A percentile compares a stretch with the other conserved stretches of the same genome.
These are phyloP conservation scores for Manis javanica DNA, from an alignment of 2,797 vertebrate species.

Conservation along the genomic window DNA sequence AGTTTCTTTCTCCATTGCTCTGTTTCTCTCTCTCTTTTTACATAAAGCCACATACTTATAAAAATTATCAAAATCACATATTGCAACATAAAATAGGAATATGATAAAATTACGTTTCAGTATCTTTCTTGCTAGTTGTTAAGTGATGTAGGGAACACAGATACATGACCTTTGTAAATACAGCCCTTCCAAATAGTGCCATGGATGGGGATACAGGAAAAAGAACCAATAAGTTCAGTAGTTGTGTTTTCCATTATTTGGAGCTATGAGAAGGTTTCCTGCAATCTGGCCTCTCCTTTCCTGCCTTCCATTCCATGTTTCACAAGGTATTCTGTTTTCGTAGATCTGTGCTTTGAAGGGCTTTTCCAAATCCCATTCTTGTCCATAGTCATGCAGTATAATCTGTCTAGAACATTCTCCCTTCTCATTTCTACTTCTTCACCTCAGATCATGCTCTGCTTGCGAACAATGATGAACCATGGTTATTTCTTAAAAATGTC, in stretches of 20 bases:
- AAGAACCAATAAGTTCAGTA: neutral
- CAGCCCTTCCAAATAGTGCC: neutral
- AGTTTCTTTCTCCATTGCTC: neutral
- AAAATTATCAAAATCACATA: conserved; percentile 49
- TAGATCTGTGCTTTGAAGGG: neutral
- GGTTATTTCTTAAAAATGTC: neutral
- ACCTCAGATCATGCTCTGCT: neutral
- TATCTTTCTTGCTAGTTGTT: conserved; percentile 58
- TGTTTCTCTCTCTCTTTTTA: neutral
- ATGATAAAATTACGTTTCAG: neutral
- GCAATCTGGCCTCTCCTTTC: neutral
- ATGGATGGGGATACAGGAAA: neutral
- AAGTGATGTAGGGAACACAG: conserved; percentile 61
- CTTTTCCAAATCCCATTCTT: neutral
- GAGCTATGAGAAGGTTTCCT: neutral
- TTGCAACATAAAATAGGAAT: conserved; percentile 45
- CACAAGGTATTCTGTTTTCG: neutral
- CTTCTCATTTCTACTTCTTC: neutral
- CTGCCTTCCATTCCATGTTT: neutral
- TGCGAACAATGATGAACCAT: neutral
- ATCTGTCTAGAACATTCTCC: neutral
- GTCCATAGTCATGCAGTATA: neutral
- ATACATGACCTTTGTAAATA: neutral
- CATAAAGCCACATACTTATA: neutral
- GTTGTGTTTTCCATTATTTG: neutral